phyloP scores from a whole-genome alignment of 2,113 vertebrate species.

The Tyrannus savana region DNA sequence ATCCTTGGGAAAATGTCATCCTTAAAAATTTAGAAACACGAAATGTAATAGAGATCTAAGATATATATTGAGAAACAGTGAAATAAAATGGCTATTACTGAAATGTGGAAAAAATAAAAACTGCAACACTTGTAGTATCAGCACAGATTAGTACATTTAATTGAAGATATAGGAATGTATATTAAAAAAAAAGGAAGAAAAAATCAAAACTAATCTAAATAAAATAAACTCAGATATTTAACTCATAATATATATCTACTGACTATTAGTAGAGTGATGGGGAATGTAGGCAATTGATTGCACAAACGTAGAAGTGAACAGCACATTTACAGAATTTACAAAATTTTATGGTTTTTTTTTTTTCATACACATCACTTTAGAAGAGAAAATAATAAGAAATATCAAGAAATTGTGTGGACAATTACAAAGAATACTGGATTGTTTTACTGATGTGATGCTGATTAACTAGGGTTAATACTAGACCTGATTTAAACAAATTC shows the following conservation, averaged over 20 bases:
- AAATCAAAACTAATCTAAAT: background rate
- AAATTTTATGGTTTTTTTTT: fast-evolving
- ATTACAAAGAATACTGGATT: background rate
- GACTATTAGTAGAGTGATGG: background rate
- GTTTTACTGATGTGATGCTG: background rate
- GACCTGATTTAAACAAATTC: background rate
- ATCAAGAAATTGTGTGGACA: background rate
- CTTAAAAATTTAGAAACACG: background rate
- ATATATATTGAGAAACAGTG: background rate
- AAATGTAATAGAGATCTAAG: background rate
- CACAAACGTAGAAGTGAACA: background rate
- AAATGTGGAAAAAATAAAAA: background rate
- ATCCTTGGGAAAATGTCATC: background rate
- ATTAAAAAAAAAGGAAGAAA: background rate
- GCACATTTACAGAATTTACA: background rate
- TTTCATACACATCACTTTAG: background rate
- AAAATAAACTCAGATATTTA: background rate
- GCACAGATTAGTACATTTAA: background rate
- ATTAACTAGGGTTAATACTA: background rate
- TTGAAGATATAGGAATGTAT: background rate
- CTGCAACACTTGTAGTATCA: background rate
- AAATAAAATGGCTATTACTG: background rate
- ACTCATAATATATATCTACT: background rate
- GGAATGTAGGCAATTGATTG: background rate
- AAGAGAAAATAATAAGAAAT: background rate